A percentile compares a stretch with the other conserved stretches of the same genome.
phyloP scores from a whole-genome alignment of 2,113 vertebrate species.

The Pitta sordida region DNA sequence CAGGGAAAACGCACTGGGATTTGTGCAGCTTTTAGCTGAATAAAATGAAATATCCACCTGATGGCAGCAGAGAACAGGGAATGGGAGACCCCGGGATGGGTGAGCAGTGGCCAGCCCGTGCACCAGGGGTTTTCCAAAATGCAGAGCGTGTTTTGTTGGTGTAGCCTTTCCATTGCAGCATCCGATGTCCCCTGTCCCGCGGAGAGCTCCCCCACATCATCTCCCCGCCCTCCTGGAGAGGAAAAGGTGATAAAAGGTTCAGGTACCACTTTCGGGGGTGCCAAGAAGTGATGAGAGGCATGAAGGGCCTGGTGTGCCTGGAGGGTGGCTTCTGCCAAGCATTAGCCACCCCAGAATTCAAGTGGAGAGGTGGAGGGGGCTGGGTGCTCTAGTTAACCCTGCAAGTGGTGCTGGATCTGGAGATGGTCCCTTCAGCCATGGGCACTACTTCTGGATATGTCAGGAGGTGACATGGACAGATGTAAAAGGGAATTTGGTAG shows the following conservation, averaged over 20 bases:
- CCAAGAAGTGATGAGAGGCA: rapidly evolving
- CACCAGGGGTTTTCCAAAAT: rapidly evolving
- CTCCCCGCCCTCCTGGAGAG: background rate
- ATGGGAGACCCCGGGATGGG: background rate
- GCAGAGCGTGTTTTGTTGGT: rapidly evolving
- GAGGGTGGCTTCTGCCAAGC: rapidly evolving
- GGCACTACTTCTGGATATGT: rapidly evolving
- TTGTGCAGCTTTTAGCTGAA: background rate
- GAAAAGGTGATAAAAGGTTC: rapidly evolving
- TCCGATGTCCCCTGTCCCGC: rapidly evolving
- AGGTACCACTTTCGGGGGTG: background rate
- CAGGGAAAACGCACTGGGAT: rapidly evolving
- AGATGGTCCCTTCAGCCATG: rapidly evolving
- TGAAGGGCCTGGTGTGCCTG: rapidly evolving
- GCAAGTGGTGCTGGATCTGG: rapidly evolving
- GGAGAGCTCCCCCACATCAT: no score
- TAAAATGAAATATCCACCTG: conserved; percentile 19
- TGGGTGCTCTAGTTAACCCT: background rate
- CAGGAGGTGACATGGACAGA: rapidly evolving
- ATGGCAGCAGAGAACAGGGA: conserved; percentile 54
- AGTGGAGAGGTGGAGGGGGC: rapidly evolving
- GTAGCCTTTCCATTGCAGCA: rapidly evolving
- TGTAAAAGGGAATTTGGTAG: background rate
- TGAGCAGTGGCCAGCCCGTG: rapidly evolving
- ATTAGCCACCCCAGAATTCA: background rate